Percentiles rank a stretch among this genome's conserved stretches.
Evolutionary conservation across 2,113 vertebrate genomes (phyloP).

Genomic region (Rousettus leschenaultii): DNA sequence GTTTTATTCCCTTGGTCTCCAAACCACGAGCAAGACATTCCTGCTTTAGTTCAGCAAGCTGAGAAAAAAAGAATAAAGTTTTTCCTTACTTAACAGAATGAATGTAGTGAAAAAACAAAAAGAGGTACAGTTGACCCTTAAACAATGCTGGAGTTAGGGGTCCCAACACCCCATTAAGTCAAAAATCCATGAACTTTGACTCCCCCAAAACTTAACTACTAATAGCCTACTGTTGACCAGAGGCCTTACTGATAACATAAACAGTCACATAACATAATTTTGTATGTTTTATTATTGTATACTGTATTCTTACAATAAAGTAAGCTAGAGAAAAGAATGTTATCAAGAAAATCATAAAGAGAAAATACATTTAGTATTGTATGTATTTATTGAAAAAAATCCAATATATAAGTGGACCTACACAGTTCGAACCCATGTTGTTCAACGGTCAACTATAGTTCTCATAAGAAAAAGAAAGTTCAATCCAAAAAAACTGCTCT

Average conservation of each 20-base stretch:
- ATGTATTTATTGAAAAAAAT: not conserved
- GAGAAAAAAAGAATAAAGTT: constrained; percentile 32
- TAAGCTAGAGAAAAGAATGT: not conserved
- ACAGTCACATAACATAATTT: not conserved
- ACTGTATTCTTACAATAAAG: not conserved
- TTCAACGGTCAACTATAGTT: not conserved
- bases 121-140: not conserved
- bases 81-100: constrained; percentile 35
- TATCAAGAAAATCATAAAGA: not conserved
- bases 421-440: not conserved
- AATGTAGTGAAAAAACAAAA: not conserved
- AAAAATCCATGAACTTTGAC: not conserved
- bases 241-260: not conserved
- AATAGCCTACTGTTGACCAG: not conserved
- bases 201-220: not conserved
- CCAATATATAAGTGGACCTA: not conserved
- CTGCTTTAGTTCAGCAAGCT: constrained; percentile 94
- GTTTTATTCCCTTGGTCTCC: constrained; percentile 94
- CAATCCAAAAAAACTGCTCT: not conserved
- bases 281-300: not conserved
- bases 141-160: not conserved
- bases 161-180: not conserved
- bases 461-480: not conserved
- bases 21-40: constrained; percentile 92
- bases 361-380: not conserved